Percentiles rank a stretch among this genome's conserved stretches.
Conservation (phyloP, 2,113 vertebrate species). For the Furnarius figulus region DNA sequence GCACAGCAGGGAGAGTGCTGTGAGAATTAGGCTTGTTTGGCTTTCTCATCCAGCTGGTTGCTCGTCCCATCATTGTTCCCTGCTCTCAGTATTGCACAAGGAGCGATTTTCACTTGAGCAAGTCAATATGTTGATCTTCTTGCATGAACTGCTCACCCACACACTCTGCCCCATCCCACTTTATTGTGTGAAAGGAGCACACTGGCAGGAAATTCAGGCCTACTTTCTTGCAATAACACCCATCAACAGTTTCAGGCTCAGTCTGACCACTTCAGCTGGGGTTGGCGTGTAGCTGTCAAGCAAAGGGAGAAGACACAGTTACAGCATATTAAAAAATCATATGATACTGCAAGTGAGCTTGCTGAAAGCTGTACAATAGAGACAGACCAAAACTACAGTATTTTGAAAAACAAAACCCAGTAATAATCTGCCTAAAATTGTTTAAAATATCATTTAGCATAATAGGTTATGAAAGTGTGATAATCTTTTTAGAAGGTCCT, state of each 20-base stretch:
- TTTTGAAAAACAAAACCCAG: neutral
- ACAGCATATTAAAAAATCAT: neutral
- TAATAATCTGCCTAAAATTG: neutral
- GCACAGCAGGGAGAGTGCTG: neutral
- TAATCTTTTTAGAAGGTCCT: neutral
- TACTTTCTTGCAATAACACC: neutral
- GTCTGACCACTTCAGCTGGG: neutral
- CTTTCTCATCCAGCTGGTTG: neutral
- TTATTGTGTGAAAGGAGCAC: neutral
- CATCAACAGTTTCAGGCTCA: neutral
- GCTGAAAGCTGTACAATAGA: neutral
- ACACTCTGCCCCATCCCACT: neutral
- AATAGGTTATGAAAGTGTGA: neutral
- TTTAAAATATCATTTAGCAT: neutral
- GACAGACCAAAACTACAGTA: neutral
- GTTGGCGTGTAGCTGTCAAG: neutral
- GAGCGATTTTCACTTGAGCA: conserved; percentile 29
- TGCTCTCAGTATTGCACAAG: neutral
- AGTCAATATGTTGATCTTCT: neutral
- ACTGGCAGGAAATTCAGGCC: neutral
- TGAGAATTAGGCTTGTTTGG: neutral
- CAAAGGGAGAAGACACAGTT: neutral
- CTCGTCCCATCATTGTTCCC: neutral
- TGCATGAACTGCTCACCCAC: conserved; percentile 13
- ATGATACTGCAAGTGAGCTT: neutral